Base-by-base conservation (phyloP, 1,140 invertebrate species). In the Megalopta genalis region DNA sequence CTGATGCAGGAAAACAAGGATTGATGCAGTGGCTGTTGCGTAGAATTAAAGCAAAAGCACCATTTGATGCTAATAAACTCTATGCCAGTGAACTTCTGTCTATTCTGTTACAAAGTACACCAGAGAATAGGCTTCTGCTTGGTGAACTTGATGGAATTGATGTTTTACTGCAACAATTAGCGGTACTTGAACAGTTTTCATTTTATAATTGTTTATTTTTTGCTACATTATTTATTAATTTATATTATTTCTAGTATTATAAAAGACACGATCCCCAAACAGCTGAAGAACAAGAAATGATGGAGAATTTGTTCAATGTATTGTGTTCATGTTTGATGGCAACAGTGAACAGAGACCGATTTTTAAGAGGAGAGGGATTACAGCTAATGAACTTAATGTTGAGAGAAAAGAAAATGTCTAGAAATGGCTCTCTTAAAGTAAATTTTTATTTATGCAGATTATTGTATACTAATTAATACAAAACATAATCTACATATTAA, bases 301-400 rank as follows among this genome's bases (percentile, higher is more conserved):
- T 99, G 98, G 99, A 99, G 91, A 99, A 99, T 93, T 93, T 99
- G 63, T 99, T 99, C 90, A 97, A 99, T 90, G 96, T 96, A 83
- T 93, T 99, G 21, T 99, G 99, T 91, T 99, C 98, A 16, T 96
- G 97, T 79, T 94, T 99, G 65, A 97, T 99, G 95, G 94, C 96
- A 72, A 93, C 96, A 10, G 92, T 95, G 70, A 99, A 99, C 93
- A 94, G 98, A 79, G 97, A 98, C 69, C 95, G 96, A 77, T 99
- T 99, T 92, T 93, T 99, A 18, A 95, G 97, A 86, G 98, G 98
- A 0, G 98, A 99, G 94, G 98, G 98, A 12, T 93, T 99, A 25
- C 98, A 99, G 92, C 94, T 99, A 16, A 99, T 99, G 98, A 96
- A 96, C 91, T 94, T 99, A 66, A 99, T 99, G 98, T 93, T 99